phyloP scores from a whole-genome alignment of 1,140 invertebrate species.

The Bombus sylvicola region DNA sequence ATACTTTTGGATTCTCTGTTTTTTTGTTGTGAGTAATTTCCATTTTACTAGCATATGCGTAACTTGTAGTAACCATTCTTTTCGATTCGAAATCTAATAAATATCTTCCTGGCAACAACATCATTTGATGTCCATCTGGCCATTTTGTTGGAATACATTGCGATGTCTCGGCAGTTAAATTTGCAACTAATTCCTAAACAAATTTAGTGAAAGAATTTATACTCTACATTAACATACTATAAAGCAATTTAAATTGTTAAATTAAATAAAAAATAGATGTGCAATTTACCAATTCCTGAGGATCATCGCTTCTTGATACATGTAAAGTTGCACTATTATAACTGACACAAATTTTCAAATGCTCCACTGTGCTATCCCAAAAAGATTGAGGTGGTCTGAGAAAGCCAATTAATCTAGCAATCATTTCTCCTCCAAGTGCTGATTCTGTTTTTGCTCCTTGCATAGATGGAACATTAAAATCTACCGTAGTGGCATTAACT shows the following conservation, averaged over 20 bases:
- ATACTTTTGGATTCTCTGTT: constrained; percentile 89
- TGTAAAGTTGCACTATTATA: constrained; percentile 86
- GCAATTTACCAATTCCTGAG: constrained; percentile 70
- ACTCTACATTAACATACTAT: not conserved
- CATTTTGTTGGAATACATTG: constrained; percentile 84
- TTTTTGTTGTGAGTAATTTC: constrained; percentile 89
- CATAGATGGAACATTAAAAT: constrained; percentile 87
- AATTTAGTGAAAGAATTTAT: not conserved
- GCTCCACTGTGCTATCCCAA: constrained; percentile 87
- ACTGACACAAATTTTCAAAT: constrained; percentile 89
- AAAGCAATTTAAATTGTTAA: constrained; percentile 8
- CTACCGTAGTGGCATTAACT: constrained; percentile 92
- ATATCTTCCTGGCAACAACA: constrained; percentile 84
- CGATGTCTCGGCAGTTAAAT: constrained; percentile 87
- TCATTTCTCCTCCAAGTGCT: constrained; percentile 87
- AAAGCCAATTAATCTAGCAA: constrained; percentile 90
- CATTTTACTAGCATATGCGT: constrained; percentile 89
- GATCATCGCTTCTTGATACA: constrained; percentile 80
- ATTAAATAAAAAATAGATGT: constrained; percentile 21
- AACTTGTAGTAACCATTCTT: constrained; percentile 79
- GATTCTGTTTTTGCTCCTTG: constrained; percentile 86
- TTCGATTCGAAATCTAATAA: constrained; percentile 89
- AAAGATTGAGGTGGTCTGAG: constrained; percentile 87
- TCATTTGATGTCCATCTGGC: constrained; percentile 84
- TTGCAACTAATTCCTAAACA: constrained; percentile 84